phyloP scores from a whole-genome alignment of 2,113 vertebrate genomes.

The Plecotus auritus region DNA sequence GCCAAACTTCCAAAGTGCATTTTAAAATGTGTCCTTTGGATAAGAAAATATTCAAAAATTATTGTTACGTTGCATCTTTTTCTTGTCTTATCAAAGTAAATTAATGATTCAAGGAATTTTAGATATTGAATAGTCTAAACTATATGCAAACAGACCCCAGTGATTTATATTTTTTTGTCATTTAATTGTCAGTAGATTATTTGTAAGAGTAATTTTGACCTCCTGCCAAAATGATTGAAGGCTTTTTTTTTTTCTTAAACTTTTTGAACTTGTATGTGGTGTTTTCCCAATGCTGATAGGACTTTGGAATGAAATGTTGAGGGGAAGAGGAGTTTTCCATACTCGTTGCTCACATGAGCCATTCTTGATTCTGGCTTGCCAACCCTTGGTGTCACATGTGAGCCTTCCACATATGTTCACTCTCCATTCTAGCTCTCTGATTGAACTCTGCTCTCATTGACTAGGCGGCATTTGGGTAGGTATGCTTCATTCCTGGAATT shows the following conservation, averaged over 20 bases:
- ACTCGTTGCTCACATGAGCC: constrained; percentile 50
- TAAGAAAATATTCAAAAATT: constrained; percentile 9
- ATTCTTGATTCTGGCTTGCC: constrained; percentile 59
- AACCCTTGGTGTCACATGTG: constrained; percentile 59
- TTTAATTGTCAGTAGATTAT: constrained; percentile 46
- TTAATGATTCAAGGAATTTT: constrained; percentile 13
- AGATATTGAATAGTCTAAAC: not conserved
- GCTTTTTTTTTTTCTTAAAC: not conserved
- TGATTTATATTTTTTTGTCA: constrained; percentile 29
- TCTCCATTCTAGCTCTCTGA: constrained; percentile 60
- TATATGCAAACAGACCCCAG: not conserved
- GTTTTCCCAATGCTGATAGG: constrained; percentile 8
- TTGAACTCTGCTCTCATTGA: constrained; percentile 67
- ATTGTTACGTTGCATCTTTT: not conserved
- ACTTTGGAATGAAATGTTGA: constrained; percentile 26
- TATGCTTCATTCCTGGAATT: constrained; percentile 66
- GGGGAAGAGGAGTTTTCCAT: constrained; percentile 22
- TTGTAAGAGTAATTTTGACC: constrained; percentile 42
- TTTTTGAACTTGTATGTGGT: not conserved
- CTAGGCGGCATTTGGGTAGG: constrained; percentile 62
- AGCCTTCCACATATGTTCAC: constrained; percentile 58
- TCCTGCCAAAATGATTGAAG: not conserved
- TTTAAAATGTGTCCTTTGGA: not conserved
- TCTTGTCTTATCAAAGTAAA: constrained; percentile 4
- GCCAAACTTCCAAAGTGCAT: not conserved